These are phyloP conservation scores for Rhabdornis inornatus DNA, from an alignment of 2,113 vertebrate species.

Conservation along the genomic window DNA sequence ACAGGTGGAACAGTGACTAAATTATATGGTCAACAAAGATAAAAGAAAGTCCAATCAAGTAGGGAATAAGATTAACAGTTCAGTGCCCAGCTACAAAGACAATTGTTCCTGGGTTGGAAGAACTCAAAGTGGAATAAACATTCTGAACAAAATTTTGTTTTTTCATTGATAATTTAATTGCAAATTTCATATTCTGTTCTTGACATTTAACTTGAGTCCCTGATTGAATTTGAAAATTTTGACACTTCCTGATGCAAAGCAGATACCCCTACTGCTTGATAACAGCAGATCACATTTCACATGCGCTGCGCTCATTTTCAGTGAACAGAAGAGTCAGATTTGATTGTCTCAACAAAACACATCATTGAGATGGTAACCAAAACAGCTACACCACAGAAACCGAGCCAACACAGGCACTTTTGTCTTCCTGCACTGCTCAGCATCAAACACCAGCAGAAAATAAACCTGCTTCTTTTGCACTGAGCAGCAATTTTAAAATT, in stretches of 20 bases:
- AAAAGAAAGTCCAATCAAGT: background rate
- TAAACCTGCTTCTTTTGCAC: background rate
- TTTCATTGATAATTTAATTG: background rate
- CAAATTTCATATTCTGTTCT: background rate
- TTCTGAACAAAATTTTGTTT: background rate
- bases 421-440: background rate
- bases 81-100: background rate
- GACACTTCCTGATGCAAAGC: background rate
- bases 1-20: background rate
- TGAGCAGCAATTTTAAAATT: background rate
- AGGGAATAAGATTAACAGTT: background rate
- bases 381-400: background rate
- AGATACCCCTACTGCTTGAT: background rate
- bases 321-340: background rate
- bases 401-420: background rate
- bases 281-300: background rate
- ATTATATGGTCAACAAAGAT: background rate
- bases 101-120: background rate
- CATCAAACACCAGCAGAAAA: background rate
- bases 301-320: background rate
- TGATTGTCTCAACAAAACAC: background rate
- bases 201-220: background rate
- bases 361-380: background rate
- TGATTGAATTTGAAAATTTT: background rate
- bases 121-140: background rate